Base-by-base conservation (phyloP, 2,888 invertebrate genomes). In the Synergus umbraculus region DNA sequence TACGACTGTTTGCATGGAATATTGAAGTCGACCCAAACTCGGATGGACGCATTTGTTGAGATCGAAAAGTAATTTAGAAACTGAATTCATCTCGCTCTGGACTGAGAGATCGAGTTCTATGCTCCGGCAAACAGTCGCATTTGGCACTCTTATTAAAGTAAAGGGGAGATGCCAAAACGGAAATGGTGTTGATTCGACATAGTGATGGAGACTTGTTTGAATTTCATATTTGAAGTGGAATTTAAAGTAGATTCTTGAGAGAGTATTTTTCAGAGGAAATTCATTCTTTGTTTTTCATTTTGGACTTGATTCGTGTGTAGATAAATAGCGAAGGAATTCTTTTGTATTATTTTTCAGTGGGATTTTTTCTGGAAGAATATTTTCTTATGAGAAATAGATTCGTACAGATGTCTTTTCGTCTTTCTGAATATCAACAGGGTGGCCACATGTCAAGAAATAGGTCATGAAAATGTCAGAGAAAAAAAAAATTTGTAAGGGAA, bases 91-190 rank as follows among this genome's bases (percentile, higher is more conserved):
- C 29, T 54, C 15, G 37, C 37, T 29, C 37, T 54, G 15, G 49
- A n/a, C 49, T 54, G 54, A 37, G 37, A 73, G 29, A 54, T 73
- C 49, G 29, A 54, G 29, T 54, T 37, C 37, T 9, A 41, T 22
- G 46, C 46, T 46, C 22, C 4, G n/a, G 73, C 37, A 54, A 37
- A 49, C 49, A 73, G 54, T 37, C 73, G 73, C 73, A 37, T 73
- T 73, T 54, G 49, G 73, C 37, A 37, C 54, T 54, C 73, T 73
- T 73, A 73, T 73, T 54, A 73, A 73, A 73, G 37, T 73, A 49
- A 49, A 73, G 37, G 54, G 49, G 37, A 29, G 73, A 73, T 73
- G 54, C 37, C 73, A 73, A 73, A 73, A 37, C n/a, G 73, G 73
- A 73, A 54, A 73, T 73, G 54, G n/a, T 73, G 73, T 37, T 73